Conservation (phyloP, 92 coral and sea anemone genomes). For the Siderastrea siderea region DNA sequence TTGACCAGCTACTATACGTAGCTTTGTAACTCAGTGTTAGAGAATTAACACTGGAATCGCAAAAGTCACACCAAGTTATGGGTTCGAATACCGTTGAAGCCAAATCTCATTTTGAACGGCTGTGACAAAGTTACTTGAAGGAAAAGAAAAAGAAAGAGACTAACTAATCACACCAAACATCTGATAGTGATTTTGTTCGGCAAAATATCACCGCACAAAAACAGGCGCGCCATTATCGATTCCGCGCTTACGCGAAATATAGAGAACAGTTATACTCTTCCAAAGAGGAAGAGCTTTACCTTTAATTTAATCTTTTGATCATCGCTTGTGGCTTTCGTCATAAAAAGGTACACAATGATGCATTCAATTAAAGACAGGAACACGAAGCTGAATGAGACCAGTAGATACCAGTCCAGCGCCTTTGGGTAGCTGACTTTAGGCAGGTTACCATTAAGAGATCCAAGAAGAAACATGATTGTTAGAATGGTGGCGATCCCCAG, state of each 20-base stretch:
- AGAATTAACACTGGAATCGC: too few species aligned
- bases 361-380: constrained; percentile 78
- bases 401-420: constrained; percentile 80
- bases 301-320: neutral
- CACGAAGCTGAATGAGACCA: constrained; percentile 73
- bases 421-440: constrained; percentile 85
- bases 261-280: neutral
- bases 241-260: too few species aligned
- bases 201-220: too few species aligned
- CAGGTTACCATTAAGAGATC: constrained; percentile 76
- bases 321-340: neutral
- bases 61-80: too few species aligned
- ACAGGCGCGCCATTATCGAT: neutral
- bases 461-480: constrained; percentile 87
- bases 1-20: too few species aligned
- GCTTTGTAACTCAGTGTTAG: too few species aligned
- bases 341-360: constrained; percentile 38
- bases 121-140: too few species aligned
- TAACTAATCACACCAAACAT: too few species aligned
- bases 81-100: too few species aligned
- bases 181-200: too few species aligned
- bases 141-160: too few species aligned
- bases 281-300: neutral
- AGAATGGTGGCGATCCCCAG: constrained; percentile 86
- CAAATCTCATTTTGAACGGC: too few species aligned